Base-by-base conservation (phyloP, 1,140 invertebrate species). In the Drosophila bocki region DNA sequence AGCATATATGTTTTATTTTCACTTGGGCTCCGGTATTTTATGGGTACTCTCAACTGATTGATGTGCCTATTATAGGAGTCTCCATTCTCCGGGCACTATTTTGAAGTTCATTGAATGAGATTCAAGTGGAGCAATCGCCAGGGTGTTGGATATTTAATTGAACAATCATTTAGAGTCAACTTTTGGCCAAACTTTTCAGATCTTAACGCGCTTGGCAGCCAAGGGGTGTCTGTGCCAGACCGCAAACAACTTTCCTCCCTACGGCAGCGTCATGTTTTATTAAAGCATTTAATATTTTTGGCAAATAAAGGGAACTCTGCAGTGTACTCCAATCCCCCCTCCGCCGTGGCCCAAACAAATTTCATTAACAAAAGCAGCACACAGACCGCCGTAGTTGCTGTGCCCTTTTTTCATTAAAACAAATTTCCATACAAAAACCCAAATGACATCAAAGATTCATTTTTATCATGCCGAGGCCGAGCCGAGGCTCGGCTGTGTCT, bases 381-480 rank as follows among this genome's bases (percentile, higher is more conserved):
- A 67, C 63, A 69, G 51, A 63, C 56, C 71, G 67, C 50, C 71
- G 72, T 72, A 69, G 70, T 80, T 75, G 48, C 62, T 62, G 63
- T 69, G 53, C 75, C 78, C 61, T 82, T 86, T 85, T 86, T 83
- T 86, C 61, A 83, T 80, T 87, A 84, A 84, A 87, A 88, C 67
- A 86, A 74, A 86, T 87, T 82, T 82, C 54, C 79, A 86, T 82
- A 65, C 83, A 78, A 81, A 81, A 87, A 84, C 84, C 80, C 80
- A 84, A 87, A 87, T 88, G 84, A 87, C 84, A 87, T 87, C 84
- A 87, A 87, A 87, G 84, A 87, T 87, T 87, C 84, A 87, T 87
- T 88, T 87, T 80, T 88, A 87, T 87, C 80, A 80, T 83, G 80
- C 37, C 51, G 71, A 45, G 26, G 22, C 47, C 9, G 39, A 54